Conservation (phyloP, 1,140 invertebrate species). For the Triops longicaudatus region DNA sequence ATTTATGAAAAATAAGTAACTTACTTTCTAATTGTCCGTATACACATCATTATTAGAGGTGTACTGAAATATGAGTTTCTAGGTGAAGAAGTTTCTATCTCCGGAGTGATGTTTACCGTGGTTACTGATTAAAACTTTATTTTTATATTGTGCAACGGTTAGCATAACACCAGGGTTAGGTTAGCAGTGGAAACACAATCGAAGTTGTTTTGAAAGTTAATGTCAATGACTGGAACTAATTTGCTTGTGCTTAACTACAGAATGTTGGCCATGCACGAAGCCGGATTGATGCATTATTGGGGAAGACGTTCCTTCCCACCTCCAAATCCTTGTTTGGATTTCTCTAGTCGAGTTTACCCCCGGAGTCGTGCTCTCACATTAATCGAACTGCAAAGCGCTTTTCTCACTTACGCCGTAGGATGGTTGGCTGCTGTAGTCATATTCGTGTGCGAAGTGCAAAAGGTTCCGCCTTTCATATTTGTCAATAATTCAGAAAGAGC, state of each 20-base stretch:
- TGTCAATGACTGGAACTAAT: too few relatives aligned
- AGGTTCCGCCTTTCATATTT: not conserved
- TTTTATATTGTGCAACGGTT: too few relatives aligned
- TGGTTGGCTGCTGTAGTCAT: not conserved
- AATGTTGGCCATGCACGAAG: conserved; percentile 4
- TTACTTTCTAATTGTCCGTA: too few relatives aligned
- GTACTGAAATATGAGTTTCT: too few relatives aligned
- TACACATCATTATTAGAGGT: too few relatives aligned
- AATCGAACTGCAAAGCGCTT: not conserved
- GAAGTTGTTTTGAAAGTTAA: too few relatives aligned
- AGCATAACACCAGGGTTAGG: too few relatives aligned
- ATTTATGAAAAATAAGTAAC: too few relatives aligned
- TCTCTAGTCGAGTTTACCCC: not conserved
- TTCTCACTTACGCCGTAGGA: not conserved
- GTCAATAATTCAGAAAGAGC: not conserved
- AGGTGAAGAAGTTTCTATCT: too few relatives aligned
- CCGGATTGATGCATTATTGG: not conserved
- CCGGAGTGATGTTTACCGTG: too few relatives aligned
- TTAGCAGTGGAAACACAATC: too few relatives aligned
- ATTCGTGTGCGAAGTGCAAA: not conserved
- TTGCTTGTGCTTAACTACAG: not conserved
- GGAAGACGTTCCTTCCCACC: not conserved
- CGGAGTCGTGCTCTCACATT: conserved; percentile 3
- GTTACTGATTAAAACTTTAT: too few relatives aligned
- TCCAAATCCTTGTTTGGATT: conserved; percentile 7